Percentiles rank a stretch among this genome's conserved stretches.
phyloP scores from a whole-genome alignment of 2,888 invertebrate genomes.

The Ptilodon capucinus region DNA sequence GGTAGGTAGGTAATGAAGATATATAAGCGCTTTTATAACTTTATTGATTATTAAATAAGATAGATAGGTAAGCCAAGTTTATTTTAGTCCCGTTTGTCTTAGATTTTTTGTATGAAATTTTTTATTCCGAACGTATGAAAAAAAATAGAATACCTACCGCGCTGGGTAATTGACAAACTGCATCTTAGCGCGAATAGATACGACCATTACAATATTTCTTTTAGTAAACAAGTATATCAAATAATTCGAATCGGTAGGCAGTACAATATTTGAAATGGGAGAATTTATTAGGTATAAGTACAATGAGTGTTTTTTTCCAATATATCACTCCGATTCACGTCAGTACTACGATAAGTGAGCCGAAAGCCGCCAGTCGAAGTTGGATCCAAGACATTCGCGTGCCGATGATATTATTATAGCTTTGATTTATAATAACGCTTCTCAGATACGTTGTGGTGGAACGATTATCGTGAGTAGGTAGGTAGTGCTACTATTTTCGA shows the following conservation, averaged over 20 bases:
- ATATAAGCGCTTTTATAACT: too few relatives aligned
- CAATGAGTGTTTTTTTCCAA: neutral
- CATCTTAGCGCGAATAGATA: too few relatives aligned
- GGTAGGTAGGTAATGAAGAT: too few relatives aligned
- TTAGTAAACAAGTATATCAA: too few relatives aligned
- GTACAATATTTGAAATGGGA: neutral
- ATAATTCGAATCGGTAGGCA: neutral
- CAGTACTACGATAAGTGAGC: slow-evolving; percentile 21
- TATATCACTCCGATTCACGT: slow-evolving; percentile 21
- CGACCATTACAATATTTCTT: too few relatives aligned
- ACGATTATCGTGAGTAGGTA: slow-evolving; percentile 62
- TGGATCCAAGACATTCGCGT: slow-evolving; percentile 45
- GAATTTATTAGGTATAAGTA: neutral
- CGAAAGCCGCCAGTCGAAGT: slow-evolving; percentile 26
- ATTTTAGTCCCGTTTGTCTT: too few relatives aligned
- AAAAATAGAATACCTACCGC: too few relatives aligned
- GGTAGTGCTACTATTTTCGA: slow-evolving; percentile 63
- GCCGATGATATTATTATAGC: slow-evolving; percentile 69
- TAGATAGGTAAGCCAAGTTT: too few relatives aligned
- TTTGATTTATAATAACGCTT: slow-evolving; percentile 69
- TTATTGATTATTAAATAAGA: too few relatives aligned
- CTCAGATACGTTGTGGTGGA: slow-evolving; percentile 61
- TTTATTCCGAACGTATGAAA: too few relatives aligned
- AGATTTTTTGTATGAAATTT: too few relatives aligned
- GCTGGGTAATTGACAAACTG: too few relatives aligned